Evolutionary conservation across 2,888 invertebrate genomes (phyloP).

Genomic region (Orthosia incerta): DNA sequence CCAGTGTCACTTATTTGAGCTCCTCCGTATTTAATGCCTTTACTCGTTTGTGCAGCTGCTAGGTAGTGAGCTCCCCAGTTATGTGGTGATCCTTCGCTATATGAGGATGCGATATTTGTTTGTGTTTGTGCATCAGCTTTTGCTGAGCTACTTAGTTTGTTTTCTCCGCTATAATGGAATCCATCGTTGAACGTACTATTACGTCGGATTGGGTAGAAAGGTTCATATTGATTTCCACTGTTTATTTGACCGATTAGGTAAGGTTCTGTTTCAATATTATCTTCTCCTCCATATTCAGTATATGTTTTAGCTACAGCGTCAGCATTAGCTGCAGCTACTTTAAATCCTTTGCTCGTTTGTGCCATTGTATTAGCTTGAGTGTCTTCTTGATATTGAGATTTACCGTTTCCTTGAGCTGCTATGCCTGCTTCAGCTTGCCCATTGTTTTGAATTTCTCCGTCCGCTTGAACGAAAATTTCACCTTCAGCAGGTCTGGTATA

Average conservation of each 20-base stretch:
- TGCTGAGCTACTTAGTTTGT: neutral
- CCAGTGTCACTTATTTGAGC: neutral
- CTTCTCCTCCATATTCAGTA: no score
- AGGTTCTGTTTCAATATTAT: no score
- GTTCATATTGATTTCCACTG: neutral
- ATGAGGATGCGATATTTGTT: neutral
- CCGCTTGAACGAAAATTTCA: neutral
- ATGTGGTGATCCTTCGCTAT: neutral
- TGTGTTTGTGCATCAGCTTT: neutral
- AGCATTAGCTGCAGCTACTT: no score
- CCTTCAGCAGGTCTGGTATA: slow-evolving; percentile 2
- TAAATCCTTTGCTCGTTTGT: no score
- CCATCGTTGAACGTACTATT: neutral
- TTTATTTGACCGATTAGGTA: neutral
- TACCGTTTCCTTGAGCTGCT: neutral
- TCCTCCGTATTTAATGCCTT: neutral
- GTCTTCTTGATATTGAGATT: neutral
- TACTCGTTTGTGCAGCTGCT: neutral
- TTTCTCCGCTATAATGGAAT: neutral
- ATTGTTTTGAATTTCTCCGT: neutral
- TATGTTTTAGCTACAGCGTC: no score
- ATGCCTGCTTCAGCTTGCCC: neutral
- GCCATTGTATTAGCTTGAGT: neutral
- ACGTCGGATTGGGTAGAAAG: neutral
- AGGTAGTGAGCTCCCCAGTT: neutral